Conservation (phyloP, 2,113 vertebrate species). For the Lucifuga dentata region DNA sequence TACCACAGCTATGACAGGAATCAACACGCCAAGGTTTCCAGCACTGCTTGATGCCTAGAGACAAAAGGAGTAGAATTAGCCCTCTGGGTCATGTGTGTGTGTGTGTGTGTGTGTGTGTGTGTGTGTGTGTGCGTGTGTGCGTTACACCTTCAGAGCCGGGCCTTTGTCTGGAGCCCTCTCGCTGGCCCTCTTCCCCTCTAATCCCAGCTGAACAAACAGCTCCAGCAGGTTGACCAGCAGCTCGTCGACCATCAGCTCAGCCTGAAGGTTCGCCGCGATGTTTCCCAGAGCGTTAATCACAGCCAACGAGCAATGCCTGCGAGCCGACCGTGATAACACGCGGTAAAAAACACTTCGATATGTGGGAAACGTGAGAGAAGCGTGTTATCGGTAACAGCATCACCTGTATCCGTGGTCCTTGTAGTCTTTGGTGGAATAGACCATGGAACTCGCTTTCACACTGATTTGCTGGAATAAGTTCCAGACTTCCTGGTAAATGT, state of each 20-base stretch:
- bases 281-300: conserved; percentile 91
- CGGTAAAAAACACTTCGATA: too few species aligned
- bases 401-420: conserved; percentile 99
- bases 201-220: conserved; percentile 96
- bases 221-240: conserved; percentile 98
- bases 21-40: conserved; percentile 96
- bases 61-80: conserved; percentile 2
- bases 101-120: conserved; percentile 3
- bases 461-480: conserved; percentile 99
- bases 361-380: too few species aligned
- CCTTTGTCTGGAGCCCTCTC: conserved; percentile 97
- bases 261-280: conserved; percentile 96
- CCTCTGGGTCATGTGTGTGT: not conserved
- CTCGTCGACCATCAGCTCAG: conserved; percentile 95
- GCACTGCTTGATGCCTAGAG: conserved; percentile 96
- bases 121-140: not conserved
- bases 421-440: conserved; percentile 96
- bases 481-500: conserved; percentile 99
- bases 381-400: too few species aligned
- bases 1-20: conserved; percentile 98
- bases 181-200: conserved; percentile 96
- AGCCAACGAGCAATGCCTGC: conserved; percentile 73
- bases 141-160: conserved; percentile 91
- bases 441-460: conserved; percentile 97
- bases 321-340: too few species aligned